These are phyloP conservation scores for Acrocephalus kingi DNA, from an alignment of 2,113 vertebrate genomes.

Conservation along the genomic window DNA sequence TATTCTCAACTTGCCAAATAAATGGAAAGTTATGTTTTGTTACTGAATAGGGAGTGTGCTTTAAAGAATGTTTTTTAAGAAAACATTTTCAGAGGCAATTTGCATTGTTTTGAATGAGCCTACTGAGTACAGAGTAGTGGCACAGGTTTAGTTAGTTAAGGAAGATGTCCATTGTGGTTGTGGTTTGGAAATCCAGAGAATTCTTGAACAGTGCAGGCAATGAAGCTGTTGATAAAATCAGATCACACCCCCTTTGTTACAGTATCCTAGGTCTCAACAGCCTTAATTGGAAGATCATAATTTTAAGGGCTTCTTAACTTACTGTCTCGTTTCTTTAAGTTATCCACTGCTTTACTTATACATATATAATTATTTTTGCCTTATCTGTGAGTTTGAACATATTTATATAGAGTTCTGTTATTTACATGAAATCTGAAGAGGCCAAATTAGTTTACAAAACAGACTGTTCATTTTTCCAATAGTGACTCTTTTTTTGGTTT, in stretches of 20 bases:
- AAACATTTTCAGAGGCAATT: not conserved
- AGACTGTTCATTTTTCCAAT: not conserved
- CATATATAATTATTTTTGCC: not conserved
- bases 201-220: not conserved
- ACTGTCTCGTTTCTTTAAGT: not conserved
- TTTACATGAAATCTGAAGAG: not conserved
- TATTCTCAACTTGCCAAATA: not conserved
- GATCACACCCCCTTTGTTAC: not conserved
- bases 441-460: not conserved
- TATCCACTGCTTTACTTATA: not conserved
- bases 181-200: not conserved
- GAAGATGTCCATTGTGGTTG: not conserved
- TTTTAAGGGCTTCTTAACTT: not conserved
- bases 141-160: not conserved
- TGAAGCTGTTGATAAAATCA: not conserved
- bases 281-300: not conserved
- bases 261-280: not conserved
- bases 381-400: not conserved
- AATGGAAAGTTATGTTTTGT: not conserved
- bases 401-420: not conserved
- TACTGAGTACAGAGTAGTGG: not conserved
- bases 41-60: not conserved
- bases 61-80: not conserved
- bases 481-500: not conserved
- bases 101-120: not conserved